Percentiles rank a stretch among this genome's conserved stretches.
Conservation (phyloP, 2,797 vertebrate genomes). For the Galaxias olidus region DNA sequence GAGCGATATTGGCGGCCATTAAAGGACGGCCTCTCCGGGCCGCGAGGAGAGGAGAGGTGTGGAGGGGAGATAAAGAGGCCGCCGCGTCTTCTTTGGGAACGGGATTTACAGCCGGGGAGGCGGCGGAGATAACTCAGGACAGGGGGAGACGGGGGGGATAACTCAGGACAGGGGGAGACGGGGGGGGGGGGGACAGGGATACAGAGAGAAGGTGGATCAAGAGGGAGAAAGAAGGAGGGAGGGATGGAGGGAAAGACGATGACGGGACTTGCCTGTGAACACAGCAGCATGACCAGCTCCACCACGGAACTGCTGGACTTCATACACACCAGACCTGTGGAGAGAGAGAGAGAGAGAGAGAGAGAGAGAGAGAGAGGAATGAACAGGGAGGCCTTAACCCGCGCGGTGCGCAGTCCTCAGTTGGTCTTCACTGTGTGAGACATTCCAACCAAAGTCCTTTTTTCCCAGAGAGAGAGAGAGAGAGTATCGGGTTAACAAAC, state of each 20-base stretch:
- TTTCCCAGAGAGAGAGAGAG: too few species aligned
- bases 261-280: slow-evolving; percentile 90
- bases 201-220: slow-evolving; percentile 33
- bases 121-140: slow-evolving; percentile 60
- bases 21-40: slow-evolving; percentile 74
- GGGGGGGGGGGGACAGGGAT: not conserved
- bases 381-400: slow-evolving; percentile 18
- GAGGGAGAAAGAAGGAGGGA: slow-evolving; percentile 10
- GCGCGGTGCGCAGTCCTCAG: slow-evolving; percentile 13
- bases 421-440: too few species aligned
- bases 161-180: slow-evolving; percentile 34
- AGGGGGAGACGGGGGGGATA: slow-evolving; percentile 24
- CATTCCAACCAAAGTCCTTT: too few species aligned
- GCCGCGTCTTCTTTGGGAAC: slow-evolving; percentile 28
- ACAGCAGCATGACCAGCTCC: slow-evolving; percentile 98
- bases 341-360: slow-evolving; percentile 32
- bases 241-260: not conserved
- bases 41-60: slow-evolving; percentile 38
- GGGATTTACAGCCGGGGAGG: slow-evolving; percentile 63
- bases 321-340: slow-evolving; percentile 93
- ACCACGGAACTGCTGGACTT: slow-evolving; percentile 98
- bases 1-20: slow-evolving; percentile 83
- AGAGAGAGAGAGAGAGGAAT: slow-evolving; percentile 18
- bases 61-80: slow-evolving; percentile 58
- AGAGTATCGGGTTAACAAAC: not conserved